These are phyloP conservation scores for Acinonyx jubatus DNA, from an alignment of 2,113 vertebrate genomes.

Conservation along the genomic window DNA sequence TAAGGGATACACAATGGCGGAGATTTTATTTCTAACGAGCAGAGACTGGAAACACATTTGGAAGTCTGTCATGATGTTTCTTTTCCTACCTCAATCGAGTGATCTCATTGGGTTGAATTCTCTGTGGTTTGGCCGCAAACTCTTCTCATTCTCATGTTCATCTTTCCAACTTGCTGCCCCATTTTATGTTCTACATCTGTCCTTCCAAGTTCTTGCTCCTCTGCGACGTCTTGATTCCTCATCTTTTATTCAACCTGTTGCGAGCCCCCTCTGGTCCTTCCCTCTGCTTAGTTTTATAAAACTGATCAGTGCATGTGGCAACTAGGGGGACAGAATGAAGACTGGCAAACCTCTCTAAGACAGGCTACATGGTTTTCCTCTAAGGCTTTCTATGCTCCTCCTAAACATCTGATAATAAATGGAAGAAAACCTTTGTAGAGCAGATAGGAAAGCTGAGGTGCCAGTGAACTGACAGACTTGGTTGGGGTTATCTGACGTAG, in stretches of 20 bases:
- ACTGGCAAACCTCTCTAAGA: not conserved
- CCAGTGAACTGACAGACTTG: not conserved
- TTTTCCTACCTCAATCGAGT: slow-evolving; percentile 39
- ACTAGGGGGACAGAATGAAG: not conserved
- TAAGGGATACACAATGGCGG: not conserved
- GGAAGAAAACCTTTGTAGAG: not conserved
- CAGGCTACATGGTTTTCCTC: not conserved
- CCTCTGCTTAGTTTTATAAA: not conserved
- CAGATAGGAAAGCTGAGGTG: not conserved
- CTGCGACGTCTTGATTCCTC: not conserved
- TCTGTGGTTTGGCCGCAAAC: slow-evolving; percentile 11
- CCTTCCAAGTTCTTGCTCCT: not conserved
- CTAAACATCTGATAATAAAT: not conserved
- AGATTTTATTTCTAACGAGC: slow-evolving; percentile 39
- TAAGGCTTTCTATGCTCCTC: not conserved
- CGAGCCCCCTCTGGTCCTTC: not conserved
- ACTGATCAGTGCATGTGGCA: not conserved
- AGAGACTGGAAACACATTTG: slow-evolving; percentile 14
- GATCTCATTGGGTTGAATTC: slow-evolving; percentile 49
- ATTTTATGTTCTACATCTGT: not conserved
- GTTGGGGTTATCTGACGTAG: not conserved
- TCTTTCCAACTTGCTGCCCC: not conserved
- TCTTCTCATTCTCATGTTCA: slow-evolving; percentile 3
- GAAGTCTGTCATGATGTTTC: not conserved
- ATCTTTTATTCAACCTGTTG: not conserved